phyloP scores from a whole-genome alignment of 2,888 invertebrate species.

The Cheilosia grossa region DNA sequence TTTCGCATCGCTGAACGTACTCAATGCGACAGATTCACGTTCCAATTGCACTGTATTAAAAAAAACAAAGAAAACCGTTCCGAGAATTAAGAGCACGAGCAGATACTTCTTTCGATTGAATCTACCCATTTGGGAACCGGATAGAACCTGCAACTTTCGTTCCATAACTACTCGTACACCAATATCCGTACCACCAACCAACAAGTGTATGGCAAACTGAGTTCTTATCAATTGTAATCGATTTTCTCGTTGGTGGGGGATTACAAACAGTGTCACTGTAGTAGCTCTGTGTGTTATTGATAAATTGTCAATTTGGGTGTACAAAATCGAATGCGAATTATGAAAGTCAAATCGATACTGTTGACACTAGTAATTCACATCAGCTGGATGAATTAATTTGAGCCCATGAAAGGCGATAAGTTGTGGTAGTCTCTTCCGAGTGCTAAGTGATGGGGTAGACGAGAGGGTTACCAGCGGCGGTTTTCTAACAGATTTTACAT shows the following conservation, averaged over 20 bases:
- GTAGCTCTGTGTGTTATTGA: no score
- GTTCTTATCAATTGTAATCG: conserved; percentile 35
- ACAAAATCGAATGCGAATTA: no score
- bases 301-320: no score
- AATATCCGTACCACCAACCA: background rate
- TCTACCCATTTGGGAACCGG: conserved; percentile 36
- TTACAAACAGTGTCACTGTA: no score
- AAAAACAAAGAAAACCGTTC: conserved; percentile 50
- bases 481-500: no score
- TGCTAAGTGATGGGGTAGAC: no score
- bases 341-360: no score
- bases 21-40: conserved; percentile 39
- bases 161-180: conserved; percentile 21
- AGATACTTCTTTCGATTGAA: conserved; percentile 48
- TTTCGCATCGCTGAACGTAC: conserved; percentile 18
- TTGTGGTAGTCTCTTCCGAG: no score
- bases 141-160: conserved; percentile 17
- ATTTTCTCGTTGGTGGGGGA: background rate
- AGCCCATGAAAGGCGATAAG: no score
- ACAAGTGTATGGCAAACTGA: background rate
- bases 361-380: no score
- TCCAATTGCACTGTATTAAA: conserved; percentile 47
- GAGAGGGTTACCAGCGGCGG: no score
- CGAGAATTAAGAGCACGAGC: conserved; percentile 45
- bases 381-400: no score